phyloP scores from a whole-genome alignment of 2,797 vertebrate genomes.

The Parauchenoglanis punctatus region DNA sequence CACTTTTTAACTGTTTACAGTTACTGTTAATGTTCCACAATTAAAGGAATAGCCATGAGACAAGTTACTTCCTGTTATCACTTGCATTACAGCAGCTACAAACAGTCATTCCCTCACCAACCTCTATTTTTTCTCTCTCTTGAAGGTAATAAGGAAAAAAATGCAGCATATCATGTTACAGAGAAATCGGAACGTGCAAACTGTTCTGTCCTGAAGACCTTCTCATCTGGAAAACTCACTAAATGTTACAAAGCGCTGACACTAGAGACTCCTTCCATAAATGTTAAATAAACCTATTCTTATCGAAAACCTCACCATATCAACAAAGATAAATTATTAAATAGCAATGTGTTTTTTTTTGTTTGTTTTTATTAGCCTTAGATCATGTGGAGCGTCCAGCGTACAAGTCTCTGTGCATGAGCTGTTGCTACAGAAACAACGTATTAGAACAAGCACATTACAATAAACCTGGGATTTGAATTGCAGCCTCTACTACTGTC shows the following conservation, averaged over 20 bases:
- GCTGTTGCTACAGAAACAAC: not conserved
- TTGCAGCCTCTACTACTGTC: not conserved
- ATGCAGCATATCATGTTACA: not conserved
- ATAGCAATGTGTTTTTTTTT: not conserved
- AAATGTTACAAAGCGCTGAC: not conserved
- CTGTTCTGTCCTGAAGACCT: not conserved
- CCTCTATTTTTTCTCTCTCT: not conserved
- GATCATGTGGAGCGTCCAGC: not conserved
- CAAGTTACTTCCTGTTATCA: not conserved
- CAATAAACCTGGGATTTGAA: not conserved
- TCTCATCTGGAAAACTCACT: not conserved
- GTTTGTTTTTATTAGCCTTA: not conserved
- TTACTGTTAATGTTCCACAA: not conserved
- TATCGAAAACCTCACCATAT: not conserved
- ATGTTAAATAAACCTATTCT: slow-evolving; percentile 2
- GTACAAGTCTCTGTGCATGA: not conserved
- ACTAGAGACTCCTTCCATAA: not conserved
- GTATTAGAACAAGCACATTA: not conserved
- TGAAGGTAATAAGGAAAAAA: not conserved
- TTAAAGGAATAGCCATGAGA: not conserved
- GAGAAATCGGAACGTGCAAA: not conserved
- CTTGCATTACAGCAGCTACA: not conserved
- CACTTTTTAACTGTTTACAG: not conserved
- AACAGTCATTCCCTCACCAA: not conserved
- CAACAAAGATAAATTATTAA: not conserved